Evolutionary conservation across 2,888 invertebrate species (phyloP), one percentile per base, ranked within the genome.

Genomic region (Ennomos quercinarius): DNA sequence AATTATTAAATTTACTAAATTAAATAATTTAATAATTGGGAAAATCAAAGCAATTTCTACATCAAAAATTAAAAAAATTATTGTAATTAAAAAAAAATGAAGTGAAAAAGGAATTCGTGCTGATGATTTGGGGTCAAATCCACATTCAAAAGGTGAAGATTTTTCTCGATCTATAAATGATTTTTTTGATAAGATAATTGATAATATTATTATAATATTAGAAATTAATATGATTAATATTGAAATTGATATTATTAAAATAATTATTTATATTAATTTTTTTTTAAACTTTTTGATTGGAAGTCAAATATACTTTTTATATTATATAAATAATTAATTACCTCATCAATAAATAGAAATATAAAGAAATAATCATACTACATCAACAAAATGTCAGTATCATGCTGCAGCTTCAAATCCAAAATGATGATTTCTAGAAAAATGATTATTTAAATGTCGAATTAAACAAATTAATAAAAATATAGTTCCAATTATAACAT

Each of bases 51-150:
- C 93, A 87, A 95, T 95, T 94, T 95, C 95, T 62, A 95, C 93
- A 91, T 95, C 95, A 93, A 95, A 96, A 89, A 96, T 95, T 93
- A 95, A 85, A 80, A 95, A 95, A 89, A 96, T 94, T 80, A 95
- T 86, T 39, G 95, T 93, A 82, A 95, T 94, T 91, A 96, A 94
- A 78, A 90, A 94, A 94, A 90, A 95, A 94, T 87, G 87, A 52
- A 87, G 8, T 0, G 87, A 89, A 68, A 89, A 89, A 0, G 87
- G 87, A 60, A 84, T 86, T 58, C 88, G 87, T 8, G 87, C 80
- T 8, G 77, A 78, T 0, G 83, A 85, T 83, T 81, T 85, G 1
- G 87, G 85, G 0, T 87, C 84, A 78, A 88, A 89, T 74, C 87
- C 88, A 72, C 88, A 88, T 83, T 94, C 95, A 77, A 95, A 95